A percentile compares a stretch with the other conserved stretches of the same genome.
phyloP scores from a whole-genome alignment of 2,888 invertebrate genomes.

The Drosophila paranaensis region DNA sequence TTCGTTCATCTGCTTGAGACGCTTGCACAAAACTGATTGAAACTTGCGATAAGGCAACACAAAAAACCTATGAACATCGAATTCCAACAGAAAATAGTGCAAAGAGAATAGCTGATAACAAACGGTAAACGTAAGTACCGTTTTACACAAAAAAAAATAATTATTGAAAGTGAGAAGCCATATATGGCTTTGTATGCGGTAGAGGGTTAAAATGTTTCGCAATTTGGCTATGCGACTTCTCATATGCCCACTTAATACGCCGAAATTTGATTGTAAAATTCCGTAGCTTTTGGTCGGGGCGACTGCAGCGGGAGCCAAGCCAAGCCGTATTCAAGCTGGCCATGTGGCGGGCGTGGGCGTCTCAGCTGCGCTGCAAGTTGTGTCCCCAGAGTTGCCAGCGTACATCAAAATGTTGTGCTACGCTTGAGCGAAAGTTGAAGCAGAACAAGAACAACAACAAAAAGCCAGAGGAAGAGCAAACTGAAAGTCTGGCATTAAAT shows the following conservation, averaged over 20 bases:
- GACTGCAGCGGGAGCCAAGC: conserved; percentile 2
- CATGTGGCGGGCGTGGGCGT: not conserved
- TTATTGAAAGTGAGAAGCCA: too few species aligned
- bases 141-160: too few species aligned
- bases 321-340: conserved; percentile 7
- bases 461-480: conserved; percentile 7
- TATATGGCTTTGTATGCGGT: too few species aligned
- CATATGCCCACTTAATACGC: conserved; percentile 21
- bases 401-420: conserved; percentile 39
- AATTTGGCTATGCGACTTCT: conserved; percentile 21
- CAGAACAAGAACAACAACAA: conserved; percentile 34
- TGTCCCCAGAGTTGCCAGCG: conserved; percentile 34
- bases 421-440: conserved; percentile 4
- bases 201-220: conserved; percentile 31
- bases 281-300: not conserved
- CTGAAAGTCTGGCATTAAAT: conserved; percentile 49
- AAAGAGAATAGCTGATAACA: too few species aligned
- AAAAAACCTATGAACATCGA: too few species aligned
- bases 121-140: too few species aligned
- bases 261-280: conserved; percentile 5
- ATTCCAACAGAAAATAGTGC: too few species aligned
- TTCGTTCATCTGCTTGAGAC: too few species aligned
- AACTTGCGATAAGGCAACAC: too few species aligned
- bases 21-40: too few species aligned
- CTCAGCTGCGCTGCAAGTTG: conserved; percentile 11